Evolutionary conservation across 1,140 invertebrate genomes (phyloP).

Genomic region (Gonioctena quinquepunctata): DNA sequence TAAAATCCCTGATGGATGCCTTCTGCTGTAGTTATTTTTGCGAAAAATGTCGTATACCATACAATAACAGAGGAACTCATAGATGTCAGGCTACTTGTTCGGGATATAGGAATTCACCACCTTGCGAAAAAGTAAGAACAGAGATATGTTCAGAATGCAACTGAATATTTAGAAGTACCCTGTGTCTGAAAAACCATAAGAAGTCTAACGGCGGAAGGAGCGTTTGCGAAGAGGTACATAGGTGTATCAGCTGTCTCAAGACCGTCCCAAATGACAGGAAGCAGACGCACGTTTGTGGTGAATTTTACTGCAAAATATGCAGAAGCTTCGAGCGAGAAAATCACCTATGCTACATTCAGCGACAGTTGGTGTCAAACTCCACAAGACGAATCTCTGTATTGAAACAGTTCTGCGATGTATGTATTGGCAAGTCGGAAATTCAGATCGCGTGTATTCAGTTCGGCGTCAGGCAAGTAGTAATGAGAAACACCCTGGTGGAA

Average conservation of each 20-base stretch:
- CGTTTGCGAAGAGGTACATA: not conserved
- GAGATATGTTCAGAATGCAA: not conserved
- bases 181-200: not conserved
- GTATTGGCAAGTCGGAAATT: not conserved
- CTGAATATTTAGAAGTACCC: not conserved
- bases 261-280: not conserved
- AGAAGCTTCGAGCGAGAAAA: not conserved
- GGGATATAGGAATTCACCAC: not conserved
- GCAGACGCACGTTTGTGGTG: not conserved
- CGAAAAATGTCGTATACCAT: conserved; percentile 2
- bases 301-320: not conserved
- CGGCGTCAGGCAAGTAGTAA: not conserved
- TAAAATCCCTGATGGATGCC: not conserved
- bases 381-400: not conserved
- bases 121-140: not conserved
- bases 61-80: not conserved
- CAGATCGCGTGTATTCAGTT: not conserved
- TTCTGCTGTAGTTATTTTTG: conserved; percentile 13
- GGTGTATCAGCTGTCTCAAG: not conserved
- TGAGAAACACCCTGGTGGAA: not conserved
- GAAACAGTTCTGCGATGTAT: not conserved
- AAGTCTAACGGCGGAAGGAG: too few relatives aligned
- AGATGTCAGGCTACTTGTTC: not conserved
- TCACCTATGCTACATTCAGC: conserved; percentile 6
- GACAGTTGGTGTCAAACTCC: not conserved